These are phyloP conservation scores for Callyntrura sp. DNA, from an alignment of 2,888 invertebrate species.

Conservation along the genomic window DNA sequence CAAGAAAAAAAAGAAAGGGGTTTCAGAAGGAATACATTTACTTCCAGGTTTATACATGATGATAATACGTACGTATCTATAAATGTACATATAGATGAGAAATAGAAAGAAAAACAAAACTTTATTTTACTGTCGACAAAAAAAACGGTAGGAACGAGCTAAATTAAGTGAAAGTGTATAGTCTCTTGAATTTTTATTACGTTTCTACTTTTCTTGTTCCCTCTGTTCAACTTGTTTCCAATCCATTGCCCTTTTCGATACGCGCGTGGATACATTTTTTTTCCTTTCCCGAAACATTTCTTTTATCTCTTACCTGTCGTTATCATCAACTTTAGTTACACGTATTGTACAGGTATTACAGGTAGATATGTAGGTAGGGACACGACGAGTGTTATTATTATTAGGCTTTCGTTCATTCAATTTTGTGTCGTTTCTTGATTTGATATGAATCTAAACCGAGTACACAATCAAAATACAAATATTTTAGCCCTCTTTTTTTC, in stretches of 20 bases:
- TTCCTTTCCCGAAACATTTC: neutral
- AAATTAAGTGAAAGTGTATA: slow-evolving; percentile 77
- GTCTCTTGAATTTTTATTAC: slow-evolving; percentile 77
- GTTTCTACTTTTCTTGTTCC: slow-evolving; percentile 46
- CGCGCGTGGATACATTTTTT: neutral
- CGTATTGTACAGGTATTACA: neutral
- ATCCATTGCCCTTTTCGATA: slow-evolving; percentile 63
- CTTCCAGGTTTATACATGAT: neutral
- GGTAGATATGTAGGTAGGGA: slow-evolving; percentile 6
- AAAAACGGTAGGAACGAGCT: slow-evolving; percentile 67
- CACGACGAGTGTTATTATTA: slow-evolving; percentile 11
- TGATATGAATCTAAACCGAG: slow-evolving; percentile 23
- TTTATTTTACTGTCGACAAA: slow-evolving; percentile 68
- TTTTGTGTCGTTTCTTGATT: slow-evolving; percentile 31
- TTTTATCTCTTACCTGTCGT: neutral
- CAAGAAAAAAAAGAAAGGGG: slow-evolving; percentile 16
- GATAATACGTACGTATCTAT: neutral
- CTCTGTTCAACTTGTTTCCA: slow-evolving; percentile 68
- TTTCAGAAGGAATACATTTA: neutral
- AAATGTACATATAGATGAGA: slow-evolving; percentile 20
- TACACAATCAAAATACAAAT: slow-evolving; percentile 19
- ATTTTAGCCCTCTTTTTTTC: neutral
- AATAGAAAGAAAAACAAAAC: slow-evolving; percentile 43
- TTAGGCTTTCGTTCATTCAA: slow-evolving; percentile 17
- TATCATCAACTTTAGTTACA: neutral